A percentile compares a stretch with the other conserved stretches of the same genome.
phyloP scores from a whole-genome alignment of 2,113 vertebrate species.

The Mastomys natalensis region DNA sequence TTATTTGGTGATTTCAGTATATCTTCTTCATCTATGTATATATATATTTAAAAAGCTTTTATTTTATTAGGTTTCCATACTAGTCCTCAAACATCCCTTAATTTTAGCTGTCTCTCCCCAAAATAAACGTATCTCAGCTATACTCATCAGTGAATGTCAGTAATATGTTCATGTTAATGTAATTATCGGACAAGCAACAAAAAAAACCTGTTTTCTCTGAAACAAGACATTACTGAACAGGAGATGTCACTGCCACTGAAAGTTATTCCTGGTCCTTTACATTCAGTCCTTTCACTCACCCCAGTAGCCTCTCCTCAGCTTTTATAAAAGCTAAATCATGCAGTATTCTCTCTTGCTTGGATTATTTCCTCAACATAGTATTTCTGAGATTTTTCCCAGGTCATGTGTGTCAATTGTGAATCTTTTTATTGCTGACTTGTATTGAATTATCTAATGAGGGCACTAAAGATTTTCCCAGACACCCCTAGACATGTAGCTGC shows the following conservation, averaged over 20 bases:
- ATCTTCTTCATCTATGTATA: not conserved
- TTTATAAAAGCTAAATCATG: slow-evolving; percentile 11
- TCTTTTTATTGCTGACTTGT: slow-evolving; percentile 4
- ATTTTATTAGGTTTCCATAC: not conserved
- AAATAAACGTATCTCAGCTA: not conserved
- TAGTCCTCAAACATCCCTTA: not conserved
- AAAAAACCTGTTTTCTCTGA: not conserved
- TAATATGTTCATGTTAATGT: not conserved
- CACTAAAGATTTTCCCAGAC: not conserved
- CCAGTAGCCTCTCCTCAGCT: not conserved
- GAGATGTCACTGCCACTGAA: not conserved
- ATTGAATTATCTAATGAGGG: not conserved
- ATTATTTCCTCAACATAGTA: slow-evolving; percentile 25
- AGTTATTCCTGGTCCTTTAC: not conserved
- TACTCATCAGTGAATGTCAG: not conserved
- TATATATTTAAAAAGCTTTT: not conserved
- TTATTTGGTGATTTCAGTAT: not conserved
- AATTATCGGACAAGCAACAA: not conserved
- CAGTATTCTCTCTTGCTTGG: not conserved
- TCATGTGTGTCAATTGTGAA: not conserved
- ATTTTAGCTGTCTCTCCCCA: not conserved
- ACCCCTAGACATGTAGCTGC: not conserved
- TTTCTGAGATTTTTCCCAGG: not conserved
- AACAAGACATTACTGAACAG: not conserved
- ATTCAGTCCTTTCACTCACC: not conserved